Base-by-base conservation (phyloP, 2,888 invertebrate species). In the Chirona hameri region DNA sequence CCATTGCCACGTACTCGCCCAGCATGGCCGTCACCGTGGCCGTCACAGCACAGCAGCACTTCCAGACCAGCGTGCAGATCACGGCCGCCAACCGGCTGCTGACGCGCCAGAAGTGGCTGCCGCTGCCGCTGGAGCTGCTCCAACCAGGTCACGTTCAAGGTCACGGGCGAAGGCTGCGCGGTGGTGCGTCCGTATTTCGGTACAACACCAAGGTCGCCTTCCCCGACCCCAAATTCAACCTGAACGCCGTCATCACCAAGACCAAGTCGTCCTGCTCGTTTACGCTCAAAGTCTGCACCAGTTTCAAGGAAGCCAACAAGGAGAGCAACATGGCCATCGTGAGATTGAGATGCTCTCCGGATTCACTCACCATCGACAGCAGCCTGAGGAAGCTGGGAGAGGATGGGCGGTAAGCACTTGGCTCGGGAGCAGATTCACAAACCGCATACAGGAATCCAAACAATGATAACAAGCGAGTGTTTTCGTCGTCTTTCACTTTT, bases 291-390 rank as follows among this genome's bases (percentile, higher is more conserved):
- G 21, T 82, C 29, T 83, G 83, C 55, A 29, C 82, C n/a, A 52
- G 72, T 7, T 83, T 82, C 81, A 83, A 48, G 21, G 79, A 79
- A 12, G 86, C 89, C 4, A 90, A 90, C 83, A 88, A 88, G 83
- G 88, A 89, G 69, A 90, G 91, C 39, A 91, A 91, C 85, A 90
- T 90, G 90, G 90, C 89, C 79, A 86, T 90, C 9, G 86, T 90
- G 87, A 87, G 55, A 86, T 88, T 4, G 87, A 87, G 83, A 87
- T 88, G 87, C 86, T 87, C 21, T 87, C 88, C 46, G 88, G 88
- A 27, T 88, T 87, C 87, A n/a, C 83, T 86, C 31, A 29, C 81
- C 27, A 27, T 65, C 48, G 79, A 83, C 29, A 39, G 39, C 27
- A 55, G 57, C 27, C 31, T 83, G 72, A 82, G n/a, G 3, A 60